A percentile compares a stretch with the other conserved stretches of the same genome.
phyloP scores from a whole-genome alignment of 2,113 vertebrate genomes.

The Syngnathus floridae region DNA sequence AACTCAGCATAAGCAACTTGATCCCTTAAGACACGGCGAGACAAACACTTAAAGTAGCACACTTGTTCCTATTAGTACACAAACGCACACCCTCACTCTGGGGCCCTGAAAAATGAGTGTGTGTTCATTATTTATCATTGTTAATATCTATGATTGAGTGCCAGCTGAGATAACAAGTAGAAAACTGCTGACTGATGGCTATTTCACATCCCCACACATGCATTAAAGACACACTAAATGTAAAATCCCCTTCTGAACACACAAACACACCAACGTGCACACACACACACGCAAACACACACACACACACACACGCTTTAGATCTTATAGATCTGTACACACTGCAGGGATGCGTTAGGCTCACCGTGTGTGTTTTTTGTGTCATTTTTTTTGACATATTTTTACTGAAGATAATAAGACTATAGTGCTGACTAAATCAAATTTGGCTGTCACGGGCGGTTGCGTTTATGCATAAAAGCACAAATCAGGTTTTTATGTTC shows the following conservation, averaged over 20 bases:
- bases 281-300: not conserved
- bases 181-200: slow-evolving; percentile 52
- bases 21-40: slow-evolving; percentile 18
- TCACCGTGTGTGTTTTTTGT: slow-evolving; percentile 26
- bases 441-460: slow-evolving; percentile 37
- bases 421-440: slow-evolving; percentile 58
- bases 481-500: slow-evolving; percentile 47
- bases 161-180: slow-evolving; percentile 45
- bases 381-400: slow-evolving; percentile 38
- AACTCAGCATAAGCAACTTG: slow-evolving; percentile 1
- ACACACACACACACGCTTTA: slow-evolving; percentile 6
- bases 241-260: slow-evolving; percentile 6
- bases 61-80: slow-evolving; percentile 1
- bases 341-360: slow-evolving; percentile 9
- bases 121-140: slow-evolving; percentile 53
- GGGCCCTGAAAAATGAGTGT: slow-evolving; percentile 27
- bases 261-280: too few species aligned
- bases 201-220: slow-evolving; percentile 30
- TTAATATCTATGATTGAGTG: slow-evolving; percentile 48
- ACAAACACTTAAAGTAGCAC: slow-evolving; percentile 9
- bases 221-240: slow-evolving; percentile 5
- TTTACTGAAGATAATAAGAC: slow-evolving; percentile 43
- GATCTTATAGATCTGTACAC: slow-evolving; percentile 14
- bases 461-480: slow-evolving; percentile 30
- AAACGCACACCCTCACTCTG: not conserved